phyloP scores from a whole-genome alignment of 2,888 invertebrate genomes.

The Cremastobaeus sp. region DNA sequence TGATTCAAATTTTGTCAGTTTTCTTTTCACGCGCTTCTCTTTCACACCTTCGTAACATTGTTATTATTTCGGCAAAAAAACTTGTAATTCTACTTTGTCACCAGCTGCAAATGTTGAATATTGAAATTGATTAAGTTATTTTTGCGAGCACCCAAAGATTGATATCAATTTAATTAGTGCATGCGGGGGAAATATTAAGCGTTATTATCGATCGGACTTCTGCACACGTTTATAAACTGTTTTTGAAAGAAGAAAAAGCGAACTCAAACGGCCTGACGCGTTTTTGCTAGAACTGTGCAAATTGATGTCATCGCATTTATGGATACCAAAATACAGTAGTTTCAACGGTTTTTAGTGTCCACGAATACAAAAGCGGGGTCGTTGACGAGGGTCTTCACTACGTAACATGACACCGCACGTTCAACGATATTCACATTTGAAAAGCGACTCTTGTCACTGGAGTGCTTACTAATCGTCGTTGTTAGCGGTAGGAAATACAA shows the following conservation, averaged over 20 bases:
- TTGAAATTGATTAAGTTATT: no score
- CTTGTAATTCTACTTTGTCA: no score
- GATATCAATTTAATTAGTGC: neutral
- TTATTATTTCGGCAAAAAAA: no score
- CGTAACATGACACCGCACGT: conserved; percentile 37
- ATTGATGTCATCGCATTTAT: conserved; percentile 32
- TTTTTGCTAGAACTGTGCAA: no score
- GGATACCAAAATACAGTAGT: conserved; percentile 14
- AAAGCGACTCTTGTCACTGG: conserved; percentile 62
- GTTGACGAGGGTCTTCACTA: conserved; percentile 34
- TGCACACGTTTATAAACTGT: conserved; percentile 13
- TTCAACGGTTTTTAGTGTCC: neutral
- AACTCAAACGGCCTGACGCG: neutral
- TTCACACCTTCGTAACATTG: no score
- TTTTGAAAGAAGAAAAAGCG: neutral
- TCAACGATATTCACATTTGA: conserved; percentile 53
- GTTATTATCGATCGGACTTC: conserved; percentile 6
- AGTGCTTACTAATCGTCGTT: conserved; percentile 68
- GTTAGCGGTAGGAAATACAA: conserved; percentile 57
- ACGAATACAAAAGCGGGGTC: conserved; percentile 13
- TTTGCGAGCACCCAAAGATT: neutral
- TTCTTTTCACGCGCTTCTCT: no score
- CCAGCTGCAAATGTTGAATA: no score
- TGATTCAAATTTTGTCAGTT: neutral
- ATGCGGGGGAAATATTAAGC: conserved; percentile 20